These are phyloP conservation scores for Melinaea marsaeus DNA, from an alignment of 2,888 invertebrate genomes.

Conservation along the genomic window DNA sequence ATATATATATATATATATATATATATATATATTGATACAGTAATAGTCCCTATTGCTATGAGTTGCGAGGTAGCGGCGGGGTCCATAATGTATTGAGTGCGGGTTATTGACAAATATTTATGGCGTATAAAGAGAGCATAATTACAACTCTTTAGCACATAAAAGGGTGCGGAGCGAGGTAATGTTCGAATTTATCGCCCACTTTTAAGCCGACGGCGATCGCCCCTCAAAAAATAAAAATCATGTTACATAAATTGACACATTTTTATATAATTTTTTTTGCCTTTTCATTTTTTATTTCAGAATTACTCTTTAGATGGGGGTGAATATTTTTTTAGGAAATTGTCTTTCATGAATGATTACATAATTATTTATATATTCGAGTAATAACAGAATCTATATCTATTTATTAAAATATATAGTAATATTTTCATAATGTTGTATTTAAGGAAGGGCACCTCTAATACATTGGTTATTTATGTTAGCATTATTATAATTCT, in stretches of 20 bases:
- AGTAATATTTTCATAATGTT: no score
- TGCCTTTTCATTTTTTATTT: not conserved
- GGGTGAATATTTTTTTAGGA: no score
- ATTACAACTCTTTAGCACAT: constrained; percentile 77
- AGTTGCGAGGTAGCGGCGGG: constrained; percentile 69
- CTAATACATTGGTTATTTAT: constrained; percentile 4
- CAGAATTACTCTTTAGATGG: no score
- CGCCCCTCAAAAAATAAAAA: constrained; percentile 31
- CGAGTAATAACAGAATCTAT: no score
- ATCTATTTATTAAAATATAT: no score
- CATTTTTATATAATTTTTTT: constrained; percentile 4
- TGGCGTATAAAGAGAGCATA: constrained; percentile 75
- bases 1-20: no score
- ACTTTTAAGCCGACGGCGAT: constrained; percentile 57
- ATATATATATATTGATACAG: no score
- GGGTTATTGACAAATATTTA: constrained; percentile 78
- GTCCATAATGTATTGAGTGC: constrained; percentile 73
- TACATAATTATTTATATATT: no score
- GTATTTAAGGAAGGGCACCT: not conserved
- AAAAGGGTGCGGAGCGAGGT: constrained; percentile 61
- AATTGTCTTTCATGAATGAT: no score
- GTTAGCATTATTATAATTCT: constrained; percentile 31
- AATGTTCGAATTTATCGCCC: constrained; percentile 65
- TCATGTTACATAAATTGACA: not conserved
- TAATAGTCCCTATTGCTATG: constrained; percentile 50